Base-by-base conservation (phyloP, 1,140 invertebrate species). In the Drosophila triauraria region DNA sequence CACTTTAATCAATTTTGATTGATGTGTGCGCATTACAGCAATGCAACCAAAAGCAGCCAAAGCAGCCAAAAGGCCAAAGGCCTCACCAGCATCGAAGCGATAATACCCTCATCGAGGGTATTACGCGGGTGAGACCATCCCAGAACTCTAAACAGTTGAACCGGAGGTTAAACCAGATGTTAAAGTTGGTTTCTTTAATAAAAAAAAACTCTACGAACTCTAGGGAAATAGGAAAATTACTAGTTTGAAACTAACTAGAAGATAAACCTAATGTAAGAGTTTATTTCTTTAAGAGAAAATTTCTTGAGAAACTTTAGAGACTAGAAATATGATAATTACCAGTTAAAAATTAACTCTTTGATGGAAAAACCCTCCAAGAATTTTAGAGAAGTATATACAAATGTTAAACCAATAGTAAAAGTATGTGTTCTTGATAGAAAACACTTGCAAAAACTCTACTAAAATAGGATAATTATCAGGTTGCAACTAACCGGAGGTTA, bases 1-100 rank as follows among this genome's bases (percentile, higher is more conserved):
- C 71, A 79, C 71, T 90, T 78, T 84, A 88, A 84, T 90, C 84
- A 88, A 88, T 90, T 88, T 80, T 88, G 84, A 88, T 88, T 88
- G 85, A 88, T 88, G 84, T 84, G 61, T 88, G 80, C 81, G 80
- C 64, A 53, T 61, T 67, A 72, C 61, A 69, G 27, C 43, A 69
- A 38, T 58, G 51, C 43, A 27, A 63, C 25, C 58, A 56, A 47
- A 75, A 51, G 59, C 60, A 82, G 17, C 42, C 42, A 47, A 59
- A 48, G 12, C 43, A 53, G 47, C 32, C 35, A n/a, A 68, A 65
- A 67, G 67, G 35, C 65, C 70, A 71, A 57, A 42, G 27, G 32
- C 8, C 12, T 2, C 40, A 42, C 23, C 57, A 48, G 44, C 61
- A 71, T 69, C 75, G 76, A 64, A 59, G 8, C 44, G 43, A 42